Evolutionary conservation across 2,888 invertebrate species (phyloP).

Genomic region (Latheticus oryzae): DNA sequence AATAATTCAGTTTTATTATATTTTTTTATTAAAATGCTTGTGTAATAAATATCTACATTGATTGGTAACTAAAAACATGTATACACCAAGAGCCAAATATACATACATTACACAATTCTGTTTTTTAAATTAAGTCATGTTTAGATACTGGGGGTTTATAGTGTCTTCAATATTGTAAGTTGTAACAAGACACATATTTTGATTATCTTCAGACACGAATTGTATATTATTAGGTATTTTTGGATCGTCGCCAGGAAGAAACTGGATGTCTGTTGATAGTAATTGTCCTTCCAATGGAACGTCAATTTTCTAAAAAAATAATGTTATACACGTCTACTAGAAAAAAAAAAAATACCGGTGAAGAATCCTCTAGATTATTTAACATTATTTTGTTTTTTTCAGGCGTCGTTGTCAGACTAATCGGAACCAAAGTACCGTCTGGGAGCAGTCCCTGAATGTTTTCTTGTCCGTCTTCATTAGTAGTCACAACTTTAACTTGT

Average conservation of each 20-base stretch:
- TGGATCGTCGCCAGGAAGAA: slow-evolving; percentile 68
- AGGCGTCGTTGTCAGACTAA: slow-evolving; percentile 56
- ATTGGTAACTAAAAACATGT: slow-evolving; percentile 19
- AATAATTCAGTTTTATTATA: slow-evolving; percentile 25
- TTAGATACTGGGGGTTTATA: slow-evolving; percentile 64
- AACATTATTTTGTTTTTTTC: slow-evolving; percentile 33
- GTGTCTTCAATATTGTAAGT: slow-evolving; percentile 68
- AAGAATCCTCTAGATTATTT: slow-evolving; percentile 19
- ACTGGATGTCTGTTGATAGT: slow-evolving; percentile 59
- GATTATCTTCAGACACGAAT: slow-evolving; percentile 69
- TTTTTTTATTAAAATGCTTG: slow-evolving; percentile 37
- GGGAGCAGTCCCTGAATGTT: slow-evolving; percentile 65
- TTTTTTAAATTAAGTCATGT: slow-evolving; percentile 61
- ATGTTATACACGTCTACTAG: slow-evolving; percentile 11
- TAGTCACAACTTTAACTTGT: slow-evolving; percentile 71
- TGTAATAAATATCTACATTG: slow-evolving; percentile 32
- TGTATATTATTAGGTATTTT: slow-evolving; percentile 61
- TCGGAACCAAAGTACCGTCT: slow-evolving; percentile 64
- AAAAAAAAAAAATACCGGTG: slow-evolving; percentile 24
- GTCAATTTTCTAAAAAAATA: slow-evolving; percentile 23
- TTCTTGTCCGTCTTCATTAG: slow-evolving; percentile 69
- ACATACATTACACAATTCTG: not conserved
- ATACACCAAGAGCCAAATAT: slow-evolving; percentile 5
- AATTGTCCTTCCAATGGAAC: slow-evolving; percentile 32
- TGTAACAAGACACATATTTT: slow-evolving; percentile 72